Conservation (phyloP, 2,113 vertebrate species). For the Trichomycterus rosablanca region DNA sequence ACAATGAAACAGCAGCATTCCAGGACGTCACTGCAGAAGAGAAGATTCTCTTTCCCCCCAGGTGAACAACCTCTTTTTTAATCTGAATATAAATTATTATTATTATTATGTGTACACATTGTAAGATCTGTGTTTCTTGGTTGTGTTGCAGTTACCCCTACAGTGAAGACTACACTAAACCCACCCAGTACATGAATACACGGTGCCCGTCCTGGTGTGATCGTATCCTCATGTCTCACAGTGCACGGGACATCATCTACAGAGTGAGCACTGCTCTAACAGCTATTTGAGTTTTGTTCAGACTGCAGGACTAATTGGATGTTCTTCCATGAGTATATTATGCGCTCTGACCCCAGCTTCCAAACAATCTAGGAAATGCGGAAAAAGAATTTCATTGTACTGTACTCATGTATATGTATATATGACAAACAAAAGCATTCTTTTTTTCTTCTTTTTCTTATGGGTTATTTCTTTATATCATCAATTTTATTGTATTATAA, state of each 20-base stretch:
- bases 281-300: neutral
- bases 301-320: too few species aligned
- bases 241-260: slow-evolving; percentile 51
- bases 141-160: slow-evolving; percentile 70
- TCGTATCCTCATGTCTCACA: slow-evolving; percentile 72
- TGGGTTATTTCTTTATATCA: too few species aligned
- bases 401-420: too few species aligned
- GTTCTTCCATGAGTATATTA: too few species aligned
- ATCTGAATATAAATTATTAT: neutral
- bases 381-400: too few species aligned
- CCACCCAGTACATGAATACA: slow-evolving; percentile 76
- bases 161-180: slow-evolving; percentile 72
- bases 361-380: neutral
- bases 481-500: too few species aligned
- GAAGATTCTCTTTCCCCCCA: slow-evolving; percentile 74
- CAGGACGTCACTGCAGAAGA: slow-evolving; percentile 65
- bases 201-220: slow-evolving; percentile 80
- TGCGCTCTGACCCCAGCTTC: too few species aligned
- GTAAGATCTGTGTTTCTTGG: neutral
- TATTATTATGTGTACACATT: neutral
- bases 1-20: slow-evolving; percentile 67
- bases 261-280: slow-evolving; percentile 52
- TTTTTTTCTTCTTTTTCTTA: too few species aligned
- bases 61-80: slow-evolving; percentile 47
- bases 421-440: too few species aligned